phyloP scores from a whole-genome alignment of 2,113 vertebrate species.

The Antennarius striatus region DNA sequence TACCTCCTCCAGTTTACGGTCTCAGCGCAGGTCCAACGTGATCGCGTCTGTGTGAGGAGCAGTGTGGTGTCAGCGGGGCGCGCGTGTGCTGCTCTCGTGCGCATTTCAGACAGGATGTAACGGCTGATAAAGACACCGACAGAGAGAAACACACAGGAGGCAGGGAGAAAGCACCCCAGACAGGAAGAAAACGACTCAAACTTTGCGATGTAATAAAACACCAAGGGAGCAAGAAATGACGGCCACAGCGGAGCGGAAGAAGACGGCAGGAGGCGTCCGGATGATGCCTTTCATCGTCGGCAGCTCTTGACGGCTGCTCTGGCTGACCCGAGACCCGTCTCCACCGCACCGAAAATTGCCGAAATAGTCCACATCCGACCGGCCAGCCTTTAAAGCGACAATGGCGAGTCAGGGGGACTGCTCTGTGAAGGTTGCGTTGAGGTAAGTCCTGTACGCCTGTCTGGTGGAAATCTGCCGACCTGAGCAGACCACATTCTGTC shows the following conservation, averaged over 20 bases:
- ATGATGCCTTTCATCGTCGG: constrained; percentile 48
- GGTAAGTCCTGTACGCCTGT: constrained; percentile 70
- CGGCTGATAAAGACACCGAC: constrained; percentile 7
- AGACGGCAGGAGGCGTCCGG: constrained; percentile 41
- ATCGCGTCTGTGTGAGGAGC: constrained; percentile 10
- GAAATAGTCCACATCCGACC: constrained; percentile 15
- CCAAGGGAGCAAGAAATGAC: constrained; percentile 38
- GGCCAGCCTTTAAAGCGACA: constrained; percentile 32
- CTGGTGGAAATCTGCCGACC: constrained; percentile 49
- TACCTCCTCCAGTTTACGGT: constrained; percentile 14
- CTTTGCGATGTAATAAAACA: constrained; percentile 41
- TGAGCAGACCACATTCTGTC: constrained; percentile 61
- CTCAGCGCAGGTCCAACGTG: constrained; percentile 43
- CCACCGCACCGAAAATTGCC: background rate
- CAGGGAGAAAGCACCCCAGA: no score
- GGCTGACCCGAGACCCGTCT: constrained; percentile 53
- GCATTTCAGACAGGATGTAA: constrained; percentile 69
- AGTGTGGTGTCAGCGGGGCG: constrained; percentile 28
- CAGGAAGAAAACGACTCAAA: background rate
- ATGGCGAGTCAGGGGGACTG: constrained; percentile 81
- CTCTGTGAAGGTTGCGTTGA: constrained; percentile 82
- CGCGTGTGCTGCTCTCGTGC: constrained; percentile 22
- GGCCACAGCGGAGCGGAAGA: constrained; percentile 20
- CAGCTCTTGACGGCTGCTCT: constrained; percentile 69
- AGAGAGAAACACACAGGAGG: background rate